Conservation (phyloP, 2,113 vertebrate species). For the Campylorhamphus procurvoides region DNA sequence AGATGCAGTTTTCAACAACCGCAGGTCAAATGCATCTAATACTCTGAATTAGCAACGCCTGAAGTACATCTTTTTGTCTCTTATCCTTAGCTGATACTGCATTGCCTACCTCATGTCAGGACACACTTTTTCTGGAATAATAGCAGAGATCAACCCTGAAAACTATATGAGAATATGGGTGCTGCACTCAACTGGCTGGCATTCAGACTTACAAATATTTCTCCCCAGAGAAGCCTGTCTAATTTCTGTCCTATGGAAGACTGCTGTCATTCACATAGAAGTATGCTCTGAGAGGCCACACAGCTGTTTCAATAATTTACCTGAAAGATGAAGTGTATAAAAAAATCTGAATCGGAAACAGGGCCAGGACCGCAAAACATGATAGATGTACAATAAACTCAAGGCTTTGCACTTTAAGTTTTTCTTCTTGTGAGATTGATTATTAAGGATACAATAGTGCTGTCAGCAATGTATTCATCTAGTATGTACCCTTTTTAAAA, state of each 20-base stretch:
- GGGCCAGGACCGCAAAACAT: background rate
- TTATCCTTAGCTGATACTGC: background rate
- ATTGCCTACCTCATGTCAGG: background rate
- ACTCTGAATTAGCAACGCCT: background rate
- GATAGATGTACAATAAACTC: slow-evolving; percentile 26
- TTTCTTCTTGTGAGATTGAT: slow-evolving; percentile 36
- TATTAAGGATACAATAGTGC: slow-evolving; percentile 47
- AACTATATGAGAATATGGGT: background rate
- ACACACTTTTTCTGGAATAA: background rate
- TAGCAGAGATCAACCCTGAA: background rate
- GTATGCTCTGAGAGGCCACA: background rate
- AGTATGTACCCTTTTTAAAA: background rate
- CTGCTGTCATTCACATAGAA: slow-evolving; percentile 15
- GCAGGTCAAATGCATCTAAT: background rate
- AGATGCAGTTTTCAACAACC: background rate
- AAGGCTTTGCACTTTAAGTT: background rate
- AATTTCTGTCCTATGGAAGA: slow-evolving; percentile 41
- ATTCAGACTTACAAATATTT: slow-evolving; percentile 49
- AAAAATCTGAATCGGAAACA: background rate
- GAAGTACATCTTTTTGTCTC: background rate
- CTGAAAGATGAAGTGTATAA: slow-evolving; percentile 3
- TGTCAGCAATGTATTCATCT: slow-evolving; percentile 25
- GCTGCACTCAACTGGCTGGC: background rate
- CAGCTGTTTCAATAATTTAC: slow-evolving; percentile 56
- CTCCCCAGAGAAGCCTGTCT: background rate